Evolutionary conservation across 2,113 vertebrate genomes (phyloP), one percentile per base, ranked within the genome.

Genomic region (Myrmecophaga tridactyla): DNA sequence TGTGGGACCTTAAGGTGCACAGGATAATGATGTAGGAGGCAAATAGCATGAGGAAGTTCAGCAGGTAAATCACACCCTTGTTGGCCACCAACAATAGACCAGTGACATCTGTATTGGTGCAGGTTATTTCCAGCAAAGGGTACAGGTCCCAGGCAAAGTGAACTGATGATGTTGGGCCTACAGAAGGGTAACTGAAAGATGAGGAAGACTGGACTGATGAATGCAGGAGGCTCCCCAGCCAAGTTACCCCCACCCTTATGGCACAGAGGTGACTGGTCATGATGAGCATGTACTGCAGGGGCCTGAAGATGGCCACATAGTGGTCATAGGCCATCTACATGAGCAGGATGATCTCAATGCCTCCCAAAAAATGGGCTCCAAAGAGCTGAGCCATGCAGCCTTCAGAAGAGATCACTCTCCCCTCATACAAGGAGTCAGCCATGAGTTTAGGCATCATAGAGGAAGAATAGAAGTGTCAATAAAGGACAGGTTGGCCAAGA

Each of bases 131-230:
- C 78, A 97, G 63, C 81, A 97, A 73, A 1, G 92, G 96, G 84
- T 92, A 95, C 39, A 98, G 85, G 41, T 98, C 96, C 78, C 97
- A 98, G 75, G 95, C 97, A 70, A 97, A 98, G 73, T 81, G 96
- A n/a, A 81, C 97, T 76, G 10, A 97, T 94, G 2, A 96, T 2
- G 0, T 94, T 96, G 43, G 86, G 77, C 25, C 96, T 86, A 31
- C 96, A 97, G 67, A 96, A 97, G 41, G 94, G 77, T 53, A 97
- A 72, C 63, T 23, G 51, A 60, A 96, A 46, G 7, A 96, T 75
- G 58, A 95, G 31, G 13, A 97, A 5, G 25, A 97, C 89, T 96
- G 93, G 72, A 93, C 11, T 11, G 39, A 15, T 23, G 96, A 94
- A 34, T 97, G 94, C 46, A 96, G 58, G 51, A 96, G 93, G 39